A percentile compares a stretch with the other conserved stretches of the same genome.
Evolutionary conservation across 2,113 vertebrate species (phyloP).

Genomic region (sheep (Ovis aries)): ARS-UI_Ramb_v3.0 NC_056076.1:18397501-18398000

Average conservation of each 20-base stretch:
- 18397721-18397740: rapidly evolving
- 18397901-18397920: background rate
- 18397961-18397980: rapidly evolving
- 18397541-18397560: background rate
- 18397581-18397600: background rate
- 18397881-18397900: background rate
- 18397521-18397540: background rate
- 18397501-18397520: background rate
- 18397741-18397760: background rate
- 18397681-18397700: background rate
- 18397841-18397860: background rate
- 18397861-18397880: background rate
- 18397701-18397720: background rate
- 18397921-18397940: background rate
- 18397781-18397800: background rate
- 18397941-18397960: background rate
- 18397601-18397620: background rate
- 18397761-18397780: background rate
- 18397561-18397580: background rate
- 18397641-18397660: background rate
- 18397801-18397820: background rate
- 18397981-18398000: background rate
- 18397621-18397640: background rate
- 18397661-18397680: background rate
- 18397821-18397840: background rate